A percentile compares a stretch with the other conserved stretches of the same genome.
Conservation (phyloP, 1,140 invertebrate species). For the Nilaparvata lugens region DNA sequence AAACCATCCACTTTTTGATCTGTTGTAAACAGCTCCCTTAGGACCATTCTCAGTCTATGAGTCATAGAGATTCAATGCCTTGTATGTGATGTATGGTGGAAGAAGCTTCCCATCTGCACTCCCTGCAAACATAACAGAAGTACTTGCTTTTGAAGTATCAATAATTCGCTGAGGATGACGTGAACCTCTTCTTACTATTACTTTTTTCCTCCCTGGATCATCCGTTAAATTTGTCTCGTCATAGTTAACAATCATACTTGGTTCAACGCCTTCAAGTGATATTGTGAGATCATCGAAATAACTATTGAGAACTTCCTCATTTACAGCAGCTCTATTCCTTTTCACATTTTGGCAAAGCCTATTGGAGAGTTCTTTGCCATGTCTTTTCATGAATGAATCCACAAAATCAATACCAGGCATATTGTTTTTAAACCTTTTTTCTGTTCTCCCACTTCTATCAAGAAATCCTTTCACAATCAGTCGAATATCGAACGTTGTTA, state of each 20-base stretch:
- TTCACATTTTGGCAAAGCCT: slow-evolving; percentile 17
- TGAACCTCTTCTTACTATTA: slow-evolving; percentile 30
- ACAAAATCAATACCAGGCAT: slow-evolving; percentile 11
- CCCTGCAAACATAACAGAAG: slow-evolving; percentile 18
- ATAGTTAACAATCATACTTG: slow-evolving; percentile 35
- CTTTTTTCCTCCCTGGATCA: slow-evolving; percentile 33
- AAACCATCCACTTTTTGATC: slow-evolving; percentile 31
- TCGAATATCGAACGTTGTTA: slow-evolving; percentile 1
- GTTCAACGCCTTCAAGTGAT: slow-evolving; percentile 27
- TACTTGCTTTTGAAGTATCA: slow-evolving; percentile 22
- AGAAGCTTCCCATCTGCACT: slow-evolving; percentile 18
- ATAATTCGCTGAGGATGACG: slow-evolving; percentile 31
- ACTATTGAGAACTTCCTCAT: slow-evolving; percentile 19
- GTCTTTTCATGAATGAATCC: slow-evolving; percentile 9
- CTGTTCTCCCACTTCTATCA: slow-evolving; percentile 1
- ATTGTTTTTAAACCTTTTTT: slow-evolving; percentile 15
- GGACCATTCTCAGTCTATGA: slow-evolving; percentile 32
- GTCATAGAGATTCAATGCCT: slow-evolving; percentile 30
- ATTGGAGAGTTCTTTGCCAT: background rate
- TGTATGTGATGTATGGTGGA: slow-evolving; percentile 33
- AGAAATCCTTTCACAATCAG: slow-evolving; percentile 7
- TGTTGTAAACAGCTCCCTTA: slow-evolving; percentile 16
- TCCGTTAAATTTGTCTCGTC: slow-evolving; percentile 37
- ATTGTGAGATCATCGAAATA: slow-evolving; percentile 29
- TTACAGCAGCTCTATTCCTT: slow-evolving; percentile 15